A percentile compares a stretch with the other conserved stretches of the same genome.
These are phyloP conservation scores for Limnephilus lunatus DNA, from an alignment of 2,888 invertebrate genomes.

Conservation along the genomic window DNA sequence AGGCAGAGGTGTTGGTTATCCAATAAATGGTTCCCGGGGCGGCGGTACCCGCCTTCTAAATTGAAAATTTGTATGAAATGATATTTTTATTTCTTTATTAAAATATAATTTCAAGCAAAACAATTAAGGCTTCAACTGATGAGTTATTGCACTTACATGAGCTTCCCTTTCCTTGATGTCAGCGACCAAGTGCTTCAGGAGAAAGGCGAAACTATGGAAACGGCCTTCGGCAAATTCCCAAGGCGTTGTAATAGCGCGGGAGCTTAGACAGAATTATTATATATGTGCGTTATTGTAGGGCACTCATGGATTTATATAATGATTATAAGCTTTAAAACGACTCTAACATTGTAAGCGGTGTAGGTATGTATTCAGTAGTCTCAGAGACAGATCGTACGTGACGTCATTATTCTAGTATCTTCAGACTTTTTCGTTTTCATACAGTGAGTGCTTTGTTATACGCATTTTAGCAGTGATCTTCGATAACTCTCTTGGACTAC, in stretches of 20 bases:
- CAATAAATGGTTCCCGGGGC: too few species aligned
- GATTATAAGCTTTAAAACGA: background rate
- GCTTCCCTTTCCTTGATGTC: background rate
- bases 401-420: too few species aligned
- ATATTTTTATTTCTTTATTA: too few species aligned
- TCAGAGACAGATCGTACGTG: too few species aligned
- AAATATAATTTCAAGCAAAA: background rate
- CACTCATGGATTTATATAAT: background rate
- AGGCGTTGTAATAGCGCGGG: background rate
- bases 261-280: background rate
- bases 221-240: background rate
- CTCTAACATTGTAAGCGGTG: background rate
- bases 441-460: too few species aligned
- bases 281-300: background rate
- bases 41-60: too few species aligned
- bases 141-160: background rate
- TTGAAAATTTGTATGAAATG: too few species aligned
- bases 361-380: background rate
- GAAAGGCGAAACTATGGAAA: background rate
- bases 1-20: too few species aligned
- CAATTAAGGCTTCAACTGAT: background rate
- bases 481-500: too few species aligned
- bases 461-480: too few species aligned
- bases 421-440: too few species aligned
- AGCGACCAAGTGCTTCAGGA: background rate